phyloP scores from a whole-genome alignment of 37 sponge, comb jelly and placozoan species.

The Geodia barretti region DNA sequence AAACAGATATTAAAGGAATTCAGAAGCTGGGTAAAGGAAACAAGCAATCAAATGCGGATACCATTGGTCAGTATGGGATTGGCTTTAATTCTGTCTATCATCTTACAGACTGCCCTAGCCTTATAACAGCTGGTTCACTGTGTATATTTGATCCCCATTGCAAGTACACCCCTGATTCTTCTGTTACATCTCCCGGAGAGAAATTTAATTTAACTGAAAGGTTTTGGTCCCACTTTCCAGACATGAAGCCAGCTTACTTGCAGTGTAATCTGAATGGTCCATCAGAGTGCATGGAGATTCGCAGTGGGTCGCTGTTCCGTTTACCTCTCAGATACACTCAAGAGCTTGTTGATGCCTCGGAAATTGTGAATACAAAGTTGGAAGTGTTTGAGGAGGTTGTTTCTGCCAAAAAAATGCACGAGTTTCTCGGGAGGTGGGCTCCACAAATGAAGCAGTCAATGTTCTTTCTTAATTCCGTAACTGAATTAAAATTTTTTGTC shows the following conservation, averaged over 20 bases:
- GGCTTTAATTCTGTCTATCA: slow-evolving; percentile 84
- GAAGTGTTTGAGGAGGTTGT: not conserved
- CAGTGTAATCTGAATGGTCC: slow-evolving; percentile 21
- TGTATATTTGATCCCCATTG: slow-evolving; percentile 74
- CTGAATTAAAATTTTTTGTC: slow-evolving; percentile 25
- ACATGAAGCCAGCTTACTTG: slow-evolving; percentile 25
- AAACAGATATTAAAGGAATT: slow-evolving; percentile 69
- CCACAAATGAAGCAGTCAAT: slow-evolving; percentile 48
- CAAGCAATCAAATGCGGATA: slow-evolving; percentile 47
- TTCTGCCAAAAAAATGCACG: not conserved
- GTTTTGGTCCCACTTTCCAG: slow-evolving; percentile 18
- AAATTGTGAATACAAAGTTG: slow-evolving; percentile 1
- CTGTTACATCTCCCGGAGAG: slow-evolving; percentile 11
- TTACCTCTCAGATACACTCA: slow-evolving; percentile 38
- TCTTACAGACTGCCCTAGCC: slow-evolving; percentile 79
- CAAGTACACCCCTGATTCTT: slow-evolving; percentile 19
- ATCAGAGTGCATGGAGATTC: not conserved
- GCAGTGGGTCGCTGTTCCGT: slow-evolving; percentile 37
- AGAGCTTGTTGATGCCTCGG: slow-evolving; percentile 14
- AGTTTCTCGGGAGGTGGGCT: slow-evolving; percentile 16
- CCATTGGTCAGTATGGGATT: slow-evolving; percentile 78
- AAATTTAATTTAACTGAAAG: slow-evolving; percentile 9
- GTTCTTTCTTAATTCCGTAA: slow-evolving; percentile 46
- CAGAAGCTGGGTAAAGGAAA: slow-evolving; percentile 62
- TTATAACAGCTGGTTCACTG: slow-evolving; percentile 56